phyloP scores from a whole-genome alignment of 2,888 invertebrate species.

The Osmoderma eremita region DNA sequence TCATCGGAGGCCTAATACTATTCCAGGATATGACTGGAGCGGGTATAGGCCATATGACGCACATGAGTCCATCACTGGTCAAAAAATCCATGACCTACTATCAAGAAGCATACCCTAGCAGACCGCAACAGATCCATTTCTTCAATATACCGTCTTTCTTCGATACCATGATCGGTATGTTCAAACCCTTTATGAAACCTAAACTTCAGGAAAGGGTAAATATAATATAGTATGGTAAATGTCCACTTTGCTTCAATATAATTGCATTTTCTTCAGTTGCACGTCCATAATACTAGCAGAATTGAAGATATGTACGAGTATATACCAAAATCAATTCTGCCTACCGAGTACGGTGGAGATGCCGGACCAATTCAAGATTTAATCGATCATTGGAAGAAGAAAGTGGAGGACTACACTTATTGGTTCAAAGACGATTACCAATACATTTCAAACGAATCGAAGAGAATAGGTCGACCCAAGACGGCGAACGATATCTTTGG shows the following conservation, averaged over 20 bases:
- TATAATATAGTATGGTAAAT: background rate
- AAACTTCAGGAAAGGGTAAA: conserved; percentile 58
- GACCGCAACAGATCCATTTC: conserved; percentile 70
- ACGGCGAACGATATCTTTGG: conserved; percentile 68
- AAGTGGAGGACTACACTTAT: conserved; percentile 64
- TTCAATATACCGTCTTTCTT: conserved; percentile 70
- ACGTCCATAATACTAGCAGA: conserved; percentile 64
- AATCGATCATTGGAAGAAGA: conserved; percentile 66
- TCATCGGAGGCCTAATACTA: conserved; percentile 66
- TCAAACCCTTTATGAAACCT: conserved; percentile 70
- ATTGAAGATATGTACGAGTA: conserved; percentile 68
- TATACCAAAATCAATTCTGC: conserved; percentile 70
- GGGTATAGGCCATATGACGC: conserved; percentile 66
- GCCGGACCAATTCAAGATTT: conserved; percentile 67
- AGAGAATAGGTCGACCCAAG: conserved; percentile 66
- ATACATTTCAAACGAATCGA: conserved; percentile 65
- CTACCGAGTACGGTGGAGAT: conserved; percentile 74
- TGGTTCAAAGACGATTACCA: conserved; percentile 67
- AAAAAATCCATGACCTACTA: conserved; percentile 65
- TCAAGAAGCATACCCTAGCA: conserved; percentile 71
- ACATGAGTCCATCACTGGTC: conserved; percentile 66
- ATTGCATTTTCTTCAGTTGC: conserved; percentile 61
- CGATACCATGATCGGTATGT: conserved; percentile 68
- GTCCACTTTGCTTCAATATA: background rate
- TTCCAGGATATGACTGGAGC: conserved; percentile 69